Percentiles rank a stretch among this genome's conserved stretches.
phyloP scores from a whole-genome alignment of 2,113 vertebrate genomes.

The Chaetorhynchus papuensis region DNA sequence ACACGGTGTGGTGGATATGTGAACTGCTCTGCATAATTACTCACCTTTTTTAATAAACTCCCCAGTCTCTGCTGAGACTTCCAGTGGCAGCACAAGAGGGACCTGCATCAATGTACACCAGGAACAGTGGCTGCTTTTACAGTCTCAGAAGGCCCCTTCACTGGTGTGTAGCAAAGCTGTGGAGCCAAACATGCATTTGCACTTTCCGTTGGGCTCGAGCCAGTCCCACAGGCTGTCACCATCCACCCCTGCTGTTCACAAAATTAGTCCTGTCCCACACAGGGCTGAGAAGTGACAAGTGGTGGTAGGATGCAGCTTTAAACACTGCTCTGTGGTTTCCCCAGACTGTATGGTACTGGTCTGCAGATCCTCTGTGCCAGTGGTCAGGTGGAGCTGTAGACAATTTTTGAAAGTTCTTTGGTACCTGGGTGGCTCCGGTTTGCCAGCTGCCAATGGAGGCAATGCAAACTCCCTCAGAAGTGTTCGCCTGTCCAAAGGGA shows the following conservation, averaged over 20 bases:
- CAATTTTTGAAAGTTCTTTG: not conserved
- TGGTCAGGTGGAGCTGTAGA: not conserved
- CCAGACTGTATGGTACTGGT: not conserved
- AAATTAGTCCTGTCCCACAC: constrained; percentile 1
- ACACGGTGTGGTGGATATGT: not conserved
- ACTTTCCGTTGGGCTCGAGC: not conserved
- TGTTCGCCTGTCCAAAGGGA: fast-evolving
- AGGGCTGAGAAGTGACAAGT: not conserved
- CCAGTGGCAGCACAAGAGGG: not conserved
- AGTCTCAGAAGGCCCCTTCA: not conserved
- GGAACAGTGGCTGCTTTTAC: not conserved
- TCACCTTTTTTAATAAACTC: constrained; percentile 54
- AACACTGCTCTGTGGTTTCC: not conserved
- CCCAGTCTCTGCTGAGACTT: not conserved
- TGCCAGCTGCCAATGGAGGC: not conserved
- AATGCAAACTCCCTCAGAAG: not conserved
- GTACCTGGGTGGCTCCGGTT: not conserved
- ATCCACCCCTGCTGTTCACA: not conserved
- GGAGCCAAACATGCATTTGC: not conserved
- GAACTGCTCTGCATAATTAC: constrained; percentile 35
- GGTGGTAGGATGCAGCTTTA: not conserved
- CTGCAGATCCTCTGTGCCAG: not conserved
- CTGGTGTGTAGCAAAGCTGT: not conserved
- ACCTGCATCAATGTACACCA: not conserved
- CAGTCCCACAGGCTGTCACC: not conserved